Base-by-base conservation (phyloP, 2,888 invertebrate genomes). In the Leptinotarsa peninsularis region DNA sequence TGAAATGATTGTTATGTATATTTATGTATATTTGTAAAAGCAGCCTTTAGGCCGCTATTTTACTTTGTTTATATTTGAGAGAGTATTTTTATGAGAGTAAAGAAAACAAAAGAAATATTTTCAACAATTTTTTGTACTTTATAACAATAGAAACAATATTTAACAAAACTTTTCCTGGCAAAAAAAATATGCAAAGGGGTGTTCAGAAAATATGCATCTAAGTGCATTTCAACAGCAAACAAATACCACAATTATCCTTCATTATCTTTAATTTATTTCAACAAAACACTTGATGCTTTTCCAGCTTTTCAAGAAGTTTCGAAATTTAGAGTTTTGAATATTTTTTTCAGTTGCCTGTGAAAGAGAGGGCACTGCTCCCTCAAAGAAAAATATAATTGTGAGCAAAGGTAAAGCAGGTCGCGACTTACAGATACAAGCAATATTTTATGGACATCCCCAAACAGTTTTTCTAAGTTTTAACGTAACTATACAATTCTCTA, bases 111-210 rank as follows among this genome's bases (percentile, higher is more conserved):
- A 83, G 80, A 81, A 78, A 76, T 83, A 80, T 83, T 84, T 84
- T 84, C 81, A 85, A 85, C 84, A 84, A 81, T 84, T 76, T 85
- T 82, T 85, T 85, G 86, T 84, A 84, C 84, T 85, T 83, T 82
- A 85, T 82, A 86, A 85, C 85, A 86, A 84, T 83, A 82, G 81
- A 85, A 86, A 85, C 83, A 83, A 83, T 83, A 84, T 84, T 84
- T 85, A 86, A 85, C 56, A 85, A 83, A 81, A 82, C 84, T 81
- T 81, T 81, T 77, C 78, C 79, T 83, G 80, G 79, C 81, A 81
- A 81, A 76, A 81, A 76, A 81, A 77, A 70, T 43, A 76, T 69
- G 76, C 17, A n/a, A 27, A 58, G 58, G 58, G 58, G 4, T 21
- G 52, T 52, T n/a, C 52, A 52, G 2, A n/a, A 52, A 52, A 52